phyloP scores from a whole-genome alignment of 2,113 vertebrate genomes.

The Cyrtonyx montezumae region DNA sequence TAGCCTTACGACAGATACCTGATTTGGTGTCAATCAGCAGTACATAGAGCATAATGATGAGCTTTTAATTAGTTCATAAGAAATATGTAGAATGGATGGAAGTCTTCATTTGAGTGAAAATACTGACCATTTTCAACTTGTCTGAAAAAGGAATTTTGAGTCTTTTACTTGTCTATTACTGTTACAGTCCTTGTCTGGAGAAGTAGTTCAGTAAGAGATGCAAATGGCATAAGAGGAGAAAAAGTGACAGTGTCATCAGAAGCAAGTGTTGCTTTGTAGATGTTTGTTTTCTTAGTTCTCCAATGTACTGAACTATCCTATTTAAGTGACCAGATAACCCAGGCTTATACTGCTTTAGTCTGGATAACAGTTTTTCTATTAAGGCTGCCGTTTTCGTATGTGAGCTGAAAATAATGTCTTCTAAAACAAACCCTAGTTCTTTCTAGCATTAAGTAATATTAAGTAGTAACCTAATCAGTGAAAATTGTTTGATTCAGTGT shows the following conservation, averaged over 20 bases:
- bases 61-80: conserved; percentile 43
- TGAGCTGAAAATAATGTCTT: neutral
- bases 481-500: neutral
- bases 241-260: neutral
- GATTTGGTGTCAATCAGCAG: conserved; percentile 26
- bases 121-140: neutral
- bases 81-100: conserved; percentile 3
- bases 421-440: neutral
- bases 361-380: neutral
- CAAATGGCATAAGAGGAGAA: neutral
- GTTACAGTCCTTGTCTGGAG: neutral
- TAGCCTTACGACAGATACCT: conserved; percentile 47
- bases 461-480: neutral
- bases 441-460: neutral
- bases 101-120: neutral
- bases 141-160: neutral
- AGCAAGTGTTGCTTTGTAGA: neutral
- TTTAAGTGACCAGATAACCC: neutral
- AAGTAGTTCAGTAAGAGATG: neutral
- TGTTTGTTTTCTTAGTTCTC: neutral
- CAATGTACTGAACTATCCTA: too few species aligned
- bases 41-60: neutral
- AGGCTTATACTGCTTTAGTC: too few species aligned
- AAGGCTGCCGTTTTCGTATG: neutral
- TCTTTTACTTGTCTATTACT: neutral